A percentile compares a stretch with the other conserved stretches of the same genome.
Conservation (phyloP, 37 sponge, comb jelly and placozoan species). For the Tethya wilhelma region DNA sequence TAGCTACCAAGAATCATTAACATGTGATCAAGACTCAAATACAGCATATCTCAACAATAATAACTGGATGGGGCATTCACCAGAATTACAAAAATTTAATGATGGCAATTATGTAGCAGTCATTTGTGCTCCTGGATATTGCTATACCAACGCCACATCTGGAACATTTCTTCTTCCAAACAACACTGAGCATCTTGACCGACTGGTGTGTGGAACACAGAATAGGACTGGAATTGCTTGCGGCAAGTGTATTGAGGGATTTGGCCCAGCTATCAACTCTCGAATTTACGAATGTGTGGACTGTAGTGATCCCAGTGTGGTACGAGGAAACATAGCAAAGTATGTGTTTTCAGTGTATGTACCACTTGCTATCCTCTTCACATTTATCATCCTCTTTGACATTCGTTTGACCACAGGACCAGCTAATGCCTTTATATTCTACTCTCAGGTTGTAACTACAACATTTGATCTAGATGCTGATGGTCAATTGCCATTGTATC, state of each 20-base stretch:
- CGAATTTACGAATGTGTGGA: not conserved
- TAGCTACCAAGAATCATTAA: not conserved
- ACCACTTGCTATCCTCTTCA: constrained; percentile 17
- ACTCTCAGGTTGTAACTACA: constrained; percentile 11
- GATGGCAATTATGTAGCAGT: not conserved
- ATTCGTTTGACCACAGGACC: constrained; percentile 35
- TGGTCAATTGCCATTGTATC: not conserved
- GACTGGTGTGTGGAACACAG: constrained; percentile 24
- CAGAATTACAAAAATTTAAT: no score
- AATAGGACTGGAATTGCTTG: not conserved
- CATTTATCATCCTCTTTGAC: constrained; percentile 40
- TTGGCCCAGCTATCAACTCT: constrained; percentile 14
- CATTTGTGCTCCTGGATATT: constrained; percentile 24
- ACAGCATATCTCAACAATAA: not conserved
- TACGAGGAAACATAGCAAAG: not conserved
- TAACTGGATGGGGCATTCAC: constrained; percentile 59
- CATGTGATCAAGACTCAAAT: not conserved
- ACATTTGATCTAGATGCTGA: constrained; percentile 9
- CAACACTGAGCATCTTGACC: not conserved
- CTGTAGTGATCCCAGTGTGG: not conserved
- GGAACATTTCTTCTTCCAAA: not conserved
- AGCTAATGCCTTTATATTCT: constrained; percentile 47
- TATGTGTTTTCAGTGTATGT: constrained; percentile 13
- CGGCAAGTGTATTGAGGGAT: not conserved
- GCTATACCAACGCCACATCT: not conserved